Base-by-base conservation (phyloP, 1,140 invertebrate species). In the Bicyclus anynana region DNA sequence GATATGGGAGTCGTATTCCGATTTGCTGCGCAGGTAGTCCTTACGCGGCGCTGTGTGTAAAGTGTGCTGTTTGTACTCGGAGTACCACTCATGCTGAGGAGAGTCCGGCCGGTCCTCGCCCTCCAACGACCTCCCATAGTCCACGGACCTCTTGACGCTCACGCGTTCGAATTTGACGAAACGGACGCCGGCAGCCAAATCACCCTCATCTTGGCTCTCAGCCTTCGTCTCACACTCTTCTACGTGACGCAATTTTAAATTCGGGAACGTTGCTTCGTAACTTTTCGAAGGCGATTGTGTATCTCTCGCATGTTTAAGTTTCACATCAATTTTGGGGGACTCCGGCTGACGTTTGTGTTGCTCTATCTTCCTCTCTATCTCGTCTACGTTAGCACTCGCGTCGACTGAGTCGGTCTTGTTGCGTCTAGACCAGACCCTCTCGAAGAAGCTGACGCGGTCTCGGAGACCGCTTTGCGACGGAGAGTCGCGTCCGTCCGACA, bases 1-100 rank as follows among this genome's bases (percentile, higher is more conserved):
- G 78, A 97, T 97, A 85, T 96, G 95, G n/a, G 93, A 92, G 80
- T 97, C 95, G 81, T 95, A 96, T 79, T 96, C 93, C 65, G 93
- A 94, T 78, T 92, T 93, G 81, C 93, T 95, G 67, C 93, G 90
- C 29, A 91, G 84, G 65, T 92, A 93, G 48, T 94, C 92, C 80
- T 91, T 91, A 68, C 90, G 90, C 12, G 90, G 81, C 14, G 90
- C 88, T 61, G 91, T 88, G 67, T 91, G 90, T 57, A 91, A 69
- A 3, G 81, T 72, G 58, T 87, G 79, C 44, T 88, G 83, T 60
- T 82, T 67, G 69, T 84, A 81, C 77, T 87, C 77, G 35, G 80
- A 60, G 80, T 84, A 81, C 87, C 87, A 83, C 69, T 91, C 72
- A 74, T 76, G 72, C 65, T 82, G 77, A 37, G 93, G 92, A 0